phyloP scores from a whole-genome alignment of 2,797 vertebrate genomes.

The Poeciliopsis gracilis region DNA sequence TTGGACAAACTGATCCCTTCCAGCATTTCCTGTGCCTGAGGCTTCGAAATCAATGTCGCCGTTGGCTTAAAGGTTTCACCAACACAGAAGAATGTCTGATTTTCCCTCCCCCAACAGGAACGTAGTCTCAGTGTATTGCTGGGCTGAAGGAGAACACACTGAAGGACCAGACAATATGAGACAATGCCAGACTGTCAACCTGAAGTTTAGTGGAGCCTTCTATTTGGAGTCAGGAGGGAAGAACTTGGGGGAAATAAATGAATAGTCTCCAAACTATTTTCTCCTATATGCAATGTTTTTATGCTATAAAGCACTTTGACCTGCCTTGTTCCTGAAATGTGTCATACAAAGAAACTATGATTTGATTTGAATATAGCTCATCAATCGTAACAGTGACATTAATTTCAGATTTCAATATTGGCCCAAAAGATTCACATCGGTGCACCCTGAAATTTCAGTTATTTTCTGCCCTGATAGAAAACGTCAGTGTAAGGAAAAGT shows the following conservation, averaged over 20 bases:
- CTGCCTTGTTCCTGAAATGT: no score
- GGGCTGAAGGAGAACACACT: constrained; percentile 17
- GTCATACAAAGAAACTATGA: no score
- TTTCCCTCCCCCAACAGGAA: constrained; percentile 38
- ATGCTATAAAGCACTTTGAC: no score
- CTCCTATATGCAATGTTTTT: no score
- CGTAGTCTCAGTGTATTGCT: constrained; percentile 43
- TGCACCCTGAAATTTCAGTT: background rate
- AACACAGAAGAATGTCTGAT: constrained; percentile 40
- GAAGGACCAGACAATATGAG: constrained; percentile 4
- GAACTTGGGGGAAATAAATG: no score
- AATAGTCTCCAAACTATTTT: no score
- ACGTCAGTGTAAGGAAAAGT: background rate
- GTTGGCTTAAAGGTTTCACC: constrained; percentile 55
- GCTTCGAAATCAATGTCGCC: constrained; percentile 68
- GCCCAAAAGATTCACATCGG: background rate
- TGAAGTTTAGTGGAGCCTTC: background rate
- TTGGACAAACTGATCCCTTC: constrained; percentile 56
- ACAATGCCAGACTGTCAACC: background rate
- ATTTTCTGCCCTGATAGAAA: background rate
- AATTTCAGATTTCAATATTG: background rate
- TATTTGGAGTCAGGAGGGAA: background rate
- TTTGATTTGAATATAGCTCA: background rate
- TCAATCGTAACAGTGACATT: background rate
- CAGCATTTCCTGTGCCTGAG: constrained; percentile 17